A percentile compares a stretch with the other conserved stretches of the same genome.
Conservation (phyloP, 2,888 invertebrate species). For the Epicampocera succincta region DNA sequence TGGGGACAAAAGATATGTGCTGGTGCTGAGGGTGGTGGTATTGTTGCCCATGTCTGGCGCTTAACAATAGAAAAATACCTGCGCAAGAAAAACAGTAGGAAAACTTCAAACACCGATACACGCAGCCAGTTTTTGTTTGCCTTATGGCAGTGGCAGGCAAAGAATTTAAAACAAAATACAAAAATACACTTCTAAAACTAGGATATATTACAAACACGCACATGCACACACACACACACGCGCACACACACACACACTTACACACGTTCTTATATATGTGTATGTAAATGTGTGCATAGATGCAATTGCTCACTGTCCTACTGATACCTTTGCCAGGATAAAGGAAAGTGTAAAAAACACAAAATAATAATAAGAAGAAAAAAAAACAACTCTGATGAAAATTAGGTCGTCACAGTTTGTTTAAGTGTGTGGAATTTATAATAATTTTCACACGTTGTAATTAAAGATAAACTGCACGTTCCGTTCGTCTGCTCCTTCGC, state of each 20-base stretch:
- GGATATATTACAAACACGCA: neutral
- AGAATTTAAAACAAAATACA: constrained; percentile 40
- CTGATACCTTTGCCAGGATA: constrained; percentile 36
- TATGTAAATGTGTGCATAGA: too few relatives aligned
- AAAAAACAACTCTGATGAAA: constrained; percentile 21
- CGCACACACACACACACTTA: neutral
- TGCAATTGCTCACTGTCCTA: constrained; percentile 18
- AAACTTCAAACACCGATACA: constrained; percentile 4
- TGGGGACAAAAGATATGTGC: constrained; percentile 18
- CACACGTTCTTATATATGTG: too few relatives aligned
- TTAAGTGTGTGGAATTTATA: constrained; percentile 60
- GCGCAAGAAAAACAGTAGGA: constrained; percentile 34
- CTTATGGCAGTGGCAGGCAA: neutral
- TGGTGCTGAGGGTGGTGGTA: too few relatives aligned
- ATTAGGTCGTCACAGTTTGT: constrained; percentile 63
- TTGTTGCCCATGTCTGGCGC: constrained; percentile 38
- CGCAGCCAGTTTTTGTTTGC: neutral
- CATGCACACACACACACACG: neutral
- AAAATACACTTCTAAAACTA: constrained; percentile 22
- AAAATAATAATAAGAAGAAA: constrained; percentile 7
- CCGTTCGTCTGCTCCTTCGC: constrained; percentile 9
- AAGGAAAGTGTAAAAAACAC: constrained; percentile 2
- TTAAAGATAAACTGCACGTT: constrained; percentile 68
- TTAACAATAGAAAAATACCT: constrained; percentile 62
- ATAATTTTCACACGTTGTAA: constrained; percentile 69